Base-by-base conservation (phyloP, 2,797 vertebrate species). In the Peromyscus melanophrys region DNA sequence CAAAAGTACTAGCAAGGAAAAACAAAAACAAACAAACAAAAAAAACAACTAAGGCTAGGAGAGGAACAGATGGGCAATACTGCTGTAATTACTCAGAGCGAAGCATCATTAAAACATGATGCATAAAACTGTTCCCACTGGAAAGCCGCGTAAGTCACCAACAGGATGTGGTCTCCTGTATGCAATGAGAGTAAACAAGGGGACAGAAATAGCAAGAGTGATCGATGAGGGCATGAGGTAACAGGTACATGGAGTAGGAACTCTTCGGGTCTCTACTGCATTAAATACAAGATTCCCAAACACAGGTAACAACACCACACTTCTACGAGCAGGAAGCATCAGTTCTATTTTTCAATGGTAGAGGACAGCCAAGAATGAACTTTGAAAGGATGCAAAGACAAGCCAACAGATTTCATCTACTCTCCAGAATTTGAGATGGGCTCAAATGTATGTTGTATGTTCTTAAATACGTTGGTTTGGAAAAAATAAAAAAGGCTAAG, bases 401-500 rank as follows among this genome's bases (percentile, higher is more conserved):
- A 92, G 61, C 90, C 80, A 82, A 23, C 2, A 90, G 25, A 87
- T 52, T 77, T 49, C 14, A 61, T 84, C 81, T 49, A 75, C 21
- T 4, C 78, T 84, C 96, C 34, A 59, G 37, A 87, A 78, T 57
- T 57, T 92, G 67, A 75, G 17, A 92, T 59, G 69, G 89, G 69
- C 43, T 90, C 34, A 89, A 16, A 78, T 88, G 37, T 81, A 40
- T 55, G 25, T 10, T 69, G 34, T 63, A 4, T 75, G 29, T 61
- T 46, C 49, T 76, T 80, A 75, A 57, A 65, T 40, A 86, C 2
- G 63, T 90, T 89, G 83, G 77, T 14, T 86, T 10, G 27, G 2
- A 9, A n/a, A 4, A n/a, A 88, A 52, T 55, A 16, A 63, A 65
- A 4, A 46, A 82, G 14, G 5, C 11, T 59, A 10, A 76, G 88